Conservation (phyloP, 2,113 vertebrate species). For the Carassius carassius region DNA sequence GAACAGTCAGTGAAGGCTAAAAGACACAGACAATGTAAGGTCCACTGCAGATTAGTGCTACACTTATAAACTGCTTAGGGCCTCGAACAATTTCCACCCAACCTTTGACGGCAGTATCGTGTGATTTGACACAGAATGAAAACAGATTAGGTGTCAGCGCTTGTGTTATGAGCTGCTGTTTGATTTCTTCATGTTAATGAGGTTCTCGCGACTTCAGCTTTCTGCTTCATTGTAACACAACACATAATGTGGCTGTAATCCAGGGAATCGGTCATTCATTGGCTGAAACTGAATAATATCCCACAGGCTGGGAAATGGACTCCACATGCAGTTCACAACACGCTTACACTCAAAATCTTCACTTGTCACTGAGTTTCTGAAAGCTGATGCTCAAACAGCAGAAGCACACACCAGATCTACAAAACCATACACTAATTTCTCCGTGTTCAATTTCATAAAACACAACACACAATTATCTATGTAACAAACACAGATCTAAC, state of each 20-base stretch:
- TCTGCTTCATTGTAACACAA: constrained; percentile 57
- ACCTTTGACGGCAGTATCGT: constrained; percentile 56
- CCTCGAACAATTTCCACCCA: constrained; percentile 57
- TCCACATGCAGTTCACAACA: background rate
- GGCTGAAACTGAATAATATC: constrained; percentile 51
- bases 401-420: no score
- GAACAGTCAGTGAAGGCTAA: no score
- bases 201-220: constrained; percentile 39
- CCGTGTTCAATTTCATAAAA: no score
- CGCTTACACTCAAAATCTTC: background rate
- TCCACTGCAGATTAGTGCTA: constrained; percentile 56
- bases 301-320: background rate
- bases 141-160: constrained; percentile 46
- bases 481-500: no score
- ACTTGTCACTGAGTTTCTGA: no score
- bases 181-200: constrained; percentile 59
- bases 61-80: constrained; percentile 64
- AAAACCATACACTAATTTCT: no score
- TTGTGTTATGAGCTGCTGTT: constrained; percentile 46
- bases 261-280: constrained; percentile 56
- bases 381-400: no score
- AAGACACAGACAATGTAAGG: constrained; percentile 49
- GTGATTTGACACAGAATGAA: constrained; percentile 52
- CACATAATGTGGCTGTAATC: constrained; percentile 68
- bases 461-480: no score